Base-by-base conservation (phyloP, 2,888 invertebrate genomes). In the Drosophila sordidula region DNA sequence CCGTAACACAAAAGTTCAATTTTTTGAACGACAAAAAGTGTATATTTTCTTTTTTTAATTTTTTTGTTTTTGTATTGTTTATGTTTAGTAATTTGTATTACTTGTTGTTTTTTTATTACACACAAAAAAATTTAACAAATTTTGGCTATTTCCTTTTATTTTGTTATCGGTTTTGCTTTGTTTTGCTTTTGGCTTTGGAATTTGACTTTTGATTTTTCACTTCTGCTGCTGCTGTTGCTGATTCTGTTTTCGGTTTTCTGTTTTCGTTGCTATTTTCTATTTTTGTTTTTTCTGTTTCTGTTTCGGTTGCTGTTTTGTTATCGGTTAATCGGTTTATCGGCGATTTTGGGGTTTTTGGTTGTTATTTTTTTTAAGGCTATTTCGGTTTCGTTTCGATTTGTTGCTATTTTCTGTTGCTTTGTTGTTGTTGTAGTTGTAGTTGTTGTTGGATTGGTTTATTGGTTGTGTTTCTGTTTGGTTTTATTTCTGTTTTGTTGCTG, bases 101-200 rank as follows among this genome's bases (percentile, higher is more conserved):
- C 12, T 32, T 18, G 6, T 45, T 52, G 26, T 50, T 62, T 56
- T 68, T 59, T 71, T 51, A 70, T 70, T 65, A 63, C 64, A 68
- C 70, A 80, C 70, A 84, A 87, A 80, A 65, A 79, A 88, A 86
- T 83, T 89, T 81, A 85, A 88, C 84, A 89, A 89, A 81, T 89
- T 85, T 89, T 89, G 89, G 85, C 89, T 89, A 87, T 89, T 89
- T 88, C 75, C 36, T 65, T 80, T 81, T 62, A 50, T 69, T 70
- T 59, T 55, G 51, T 62, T 54, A 26, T 57, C 49, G 55, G 36
- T 63, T 66, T 51, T 55, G 63, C 38, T 66, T 70, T 77, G 47
- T 47, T 63, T 77, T 66, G 58, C 41, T 74, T 87, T 85, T 70
- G 71, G 59, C 51, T 78, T 73, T 87, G 74, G 71, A 77, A 83